These are phyloP conservation scores for Antedon bifida DNA, from an alignment of 35 echinoderm and acorn worm genomes.

Conservation along the genomic window DNA sequence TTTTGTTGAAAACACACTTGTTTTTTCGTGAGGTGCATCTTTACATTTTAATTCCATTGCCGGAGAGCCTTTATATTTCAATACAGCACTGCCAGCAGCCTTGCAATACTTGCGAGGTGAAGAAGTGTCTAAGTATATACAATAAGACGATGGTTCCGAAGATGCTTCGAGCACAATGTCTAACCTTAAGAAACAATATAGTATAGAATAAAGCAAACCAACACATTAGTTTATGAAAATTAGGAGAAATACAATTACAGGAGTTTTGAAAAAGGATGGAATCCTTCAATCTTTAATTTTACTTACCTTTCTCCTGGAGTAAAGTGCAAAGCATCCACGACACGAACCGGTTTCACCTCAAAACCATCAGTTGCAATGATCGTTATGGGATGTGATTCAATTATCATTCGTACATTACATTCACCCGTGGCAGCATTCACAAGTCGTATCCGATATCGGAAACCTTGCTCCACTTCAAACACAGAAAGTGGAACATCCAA, in stretches of 20 bases:
- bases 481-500: background rate
- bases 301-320: background rate
- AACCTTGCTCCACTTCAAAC: background rate
- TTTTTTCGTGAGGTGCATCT: no score
- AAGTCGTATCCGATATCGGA: background rate
- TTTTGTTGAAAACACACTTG: no score
- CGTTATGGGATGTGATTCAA: background rate
- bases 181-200: background rate
- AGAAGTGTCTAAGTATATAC: background rate
- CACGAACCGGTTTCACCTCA: background rate
- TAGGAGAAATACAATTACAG: no score
- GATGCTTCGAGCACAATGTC: background rate
- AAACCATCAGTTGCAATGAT: background rate
- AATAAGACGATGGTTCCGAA: background rate
- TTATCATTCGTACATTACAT: background rate
- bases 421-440: background rate
- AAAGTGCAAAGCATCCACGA: background rate
- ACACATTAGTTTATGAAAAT: no score
- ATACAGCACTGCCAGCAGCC: background rate
- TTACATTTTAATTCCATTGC: no score
- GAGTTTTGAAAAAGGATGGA: no score
- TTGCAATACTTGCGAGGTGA: background rate
- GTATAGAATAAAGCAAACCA: background rate
- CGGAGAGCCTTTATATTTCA: background rate
- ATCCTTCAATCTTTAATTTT: no score